A percentile compares a stretch with the other conserved stretches of the same genome.
These are phyloP conservation scores for Tenebrosternarchus preto DNA, from an alignment of 2,113 vertebrate species.

Conservation along the genomic window DNA sequence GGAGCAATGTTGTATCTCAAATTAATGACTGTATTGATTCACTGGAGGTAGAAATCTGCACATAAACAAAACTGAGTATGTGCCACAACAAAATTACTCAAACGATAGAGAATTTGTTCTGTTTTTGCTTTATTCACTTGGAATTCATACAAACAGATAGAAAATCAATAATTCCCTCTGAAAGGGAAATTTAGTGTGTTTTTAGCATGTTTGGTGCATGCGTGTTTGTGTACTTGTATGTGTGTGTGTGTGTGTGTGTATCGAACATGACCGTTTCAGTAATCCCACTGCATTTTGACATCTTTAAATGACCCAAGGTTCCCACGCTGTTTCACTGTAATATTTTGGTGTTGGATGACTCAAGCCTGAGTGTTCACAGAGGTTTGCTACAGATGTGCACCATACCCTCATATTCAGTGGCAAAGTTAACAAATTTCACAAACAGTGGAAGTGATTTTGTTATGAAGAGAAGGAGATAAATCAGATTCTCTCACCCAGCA, in stretches of 20 bases:
- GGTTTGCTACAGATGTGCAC: constrained; percentile 4
- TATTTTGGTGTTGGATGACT: neutral
- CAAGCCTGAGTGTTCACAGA: constrained; percentile 34
- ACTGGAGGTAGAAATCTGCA: neutral
- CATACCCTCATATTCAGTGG: neutral
- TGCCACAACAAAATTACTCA: constrained; percentile 2
- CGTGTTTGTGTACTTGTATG: constrained; percentile 3
- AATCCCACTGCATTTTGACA: constrained; percentile 28
- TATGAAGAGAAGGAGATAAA: neutral
- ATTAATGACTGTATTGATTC: neutral
- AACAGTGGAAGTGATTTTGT: neutral
- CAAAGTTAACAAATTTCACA: neutral
- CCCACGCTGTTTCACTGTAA: constrained; percentile 19
- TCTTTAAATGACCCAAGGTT: constrained; percentile 25
- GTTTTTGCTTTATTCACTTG: constrained; percentile 47
- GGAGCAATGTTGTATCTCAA: neutral
- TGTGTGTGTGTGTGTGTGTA: constrained; percentile 9
- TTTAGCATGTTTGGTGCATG: neutral
- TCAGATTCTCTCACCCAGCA: neutral
- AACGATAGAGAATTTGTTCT: neutral
- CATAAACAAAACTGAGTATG: neutral
- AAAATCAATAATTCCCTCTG: constrained; percentile 47
- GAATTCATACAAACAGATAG: constrained; percentile 58
- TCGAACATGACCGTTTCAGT: neutral
- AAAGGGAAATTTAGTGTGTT: constrained; percentile 2